Conservation (phyloP, 2,113 vertebrate genomes). For the Tinamus guttatus region DNA sequence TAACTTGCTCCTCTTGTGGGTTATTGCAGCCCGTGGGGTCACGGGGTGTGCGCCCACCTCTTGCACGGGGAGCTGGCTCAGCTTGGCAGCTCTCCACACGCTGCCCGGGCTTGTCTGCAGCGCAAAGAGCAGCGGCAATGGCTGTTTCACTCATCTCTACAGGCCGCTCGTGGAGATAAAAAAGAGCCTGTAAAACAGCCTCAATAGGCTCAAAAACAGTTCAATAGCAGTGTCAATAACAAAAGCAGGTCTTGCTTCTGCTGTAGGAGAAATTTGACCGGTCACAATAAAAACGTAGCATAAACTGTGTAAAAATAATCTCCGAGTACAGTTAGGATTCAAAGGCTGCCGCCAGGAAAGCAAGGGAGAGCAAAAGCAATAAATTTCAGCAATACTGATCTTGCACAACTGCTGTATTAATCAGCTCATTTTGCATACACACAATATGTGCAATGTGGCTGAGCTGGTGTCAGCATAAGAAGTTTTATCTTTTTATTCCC, state of each 20-base stretch:
- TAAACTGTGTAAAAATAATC: background rate
- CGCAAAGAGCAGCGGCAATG: background rate
- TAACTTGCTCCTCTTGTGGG: fast-evolving
- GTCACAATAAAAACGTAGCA: background rate
- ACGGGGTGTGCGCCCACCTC: background rate
- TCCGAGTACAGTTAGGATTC: background rate
- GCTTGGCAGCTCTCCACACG: background rate
- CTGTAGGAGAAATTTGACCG: background rate
- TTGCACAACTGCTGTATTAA: background rate
- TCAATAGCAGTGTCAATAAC: background rate
- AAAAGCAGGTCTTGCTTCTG: background rate
- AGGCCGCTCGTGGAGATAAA: background rate
- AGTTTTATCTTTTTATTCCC: background rate
- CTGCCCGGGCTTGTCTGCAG: background rate
- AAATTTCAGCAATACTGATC: background rate
- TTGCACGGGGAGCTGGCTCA: fast-evolving
- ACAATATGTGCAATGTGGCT: background rate
- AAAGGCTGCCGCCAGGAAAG: background rate
- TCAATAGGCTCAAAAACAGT: background rate
- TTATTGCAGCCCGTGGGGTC: background rate
- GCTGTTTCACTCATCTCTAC: background rate
- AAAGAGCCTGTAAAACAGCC: background rate
- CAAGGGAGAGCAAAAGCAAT: background rate
- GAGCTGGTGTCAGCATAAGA: background rate
- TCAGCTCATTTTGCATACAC: background rate